Percentiles rank a stretch among this genome's conserved stretches.
These are phyloP conservation scores for Peromyscus attwateri DNA, from an alignment of 2,797 vertebrate genomes.

Conservation along the genomic window DNA sequence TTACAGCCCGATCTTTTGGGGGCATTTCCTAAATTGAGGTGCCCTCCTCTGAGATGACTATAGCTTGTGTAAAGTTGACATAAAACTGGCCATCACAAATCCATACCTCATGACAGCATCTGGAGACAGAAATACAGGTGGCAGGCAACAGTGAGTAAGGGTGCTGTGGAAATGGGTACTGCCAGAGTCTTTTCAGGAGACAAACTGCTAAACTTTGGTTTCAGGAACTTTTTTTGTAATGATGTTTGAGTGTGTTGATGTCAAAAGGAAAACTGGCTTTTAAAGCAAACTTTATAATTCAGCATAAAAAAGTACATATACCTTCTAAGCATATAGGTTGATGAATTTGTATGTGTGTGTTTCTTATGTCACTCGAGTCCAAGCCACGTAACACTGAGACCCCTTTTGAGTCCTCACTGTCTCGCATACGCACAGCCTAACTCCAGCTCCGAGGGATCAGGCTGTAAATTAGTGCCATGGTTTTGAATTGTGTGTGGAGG, in stretches of 20 bases:
- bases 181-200: neutral
- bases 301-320: neutral
- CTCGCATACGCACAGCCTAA: neutral
- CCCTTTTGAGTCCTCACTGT: neutral
- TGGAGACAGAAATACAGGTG: neutral
- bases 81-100: neutral
- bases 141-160: neutral
- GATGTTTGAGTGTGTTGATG: constrained; percentile 7
- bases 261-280: neutral
- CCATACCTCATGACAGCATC: neutral
- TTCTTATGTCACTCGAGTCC: neutral
- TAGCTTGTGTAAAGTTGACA: neutral
- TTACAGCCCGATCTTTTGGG: neutral
- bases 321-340: neutral
- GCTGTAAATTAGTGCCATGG: neutral
- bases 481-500: constrained; percentile 2
- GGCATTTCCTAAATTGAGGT: neutral
- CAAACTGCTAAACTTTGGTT: neutral
- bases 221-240: neutral
- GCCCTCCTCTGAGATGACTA: neutral
- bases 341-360: neutral
- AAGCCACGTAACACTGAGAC: neutral
- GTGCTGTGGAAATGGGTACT: neutral
- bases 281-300: constrained; percentile 5
- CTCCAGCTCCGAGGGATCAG: neutral